phyloP scores from a whole-genome alignment of 2,113 vertebrate species.

The Macquaria ambigua region DNA sequence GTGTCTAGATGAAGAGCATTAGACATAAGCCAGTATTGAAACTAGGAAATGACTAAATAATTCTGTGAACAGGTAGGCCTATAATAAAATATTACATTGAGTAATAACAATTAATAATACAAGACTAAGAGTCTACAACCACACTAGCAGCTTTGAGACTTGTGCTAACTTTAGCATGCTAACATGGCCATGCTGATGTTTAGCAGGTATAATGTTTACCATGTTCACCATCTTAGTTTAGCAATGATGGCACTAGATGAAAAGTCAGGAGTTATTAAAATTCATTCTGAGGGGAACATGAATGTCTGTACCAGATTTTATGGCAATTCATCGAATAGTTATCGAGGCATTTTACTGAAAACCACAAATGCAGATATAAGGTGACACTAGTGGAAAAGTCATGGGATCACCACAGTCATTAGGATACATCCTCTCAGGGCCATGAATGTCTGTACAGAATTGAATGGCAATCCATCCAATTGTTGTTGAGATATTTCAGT shows the following conservation, averaged over 20 bases:
- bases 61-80: background rate
- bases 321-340: background rate
- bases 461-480: background rate
- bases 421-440: constrained; percentile 1
- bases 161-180: background rate
- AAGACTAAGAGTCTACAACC: background rate
- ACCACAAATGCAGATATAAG: background rate
- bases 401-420: background rate
- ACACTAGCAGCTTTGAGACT: background rate
- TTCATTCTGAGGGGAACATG: too few species aligned
- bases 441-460: background rate
- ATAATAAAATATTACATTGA: background rate
- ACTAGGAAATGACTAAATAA: background rate
- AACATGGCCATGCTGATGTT: background rate
- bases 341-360: background rate
- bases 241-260: background rate
- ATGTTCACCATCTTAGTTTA: background rate
- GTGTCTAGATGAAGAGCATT: background rate
- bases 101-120: constrained; percentile 11
- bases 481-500: background rate
- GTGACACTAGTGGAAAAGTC: background rate
- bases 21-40: background rate
- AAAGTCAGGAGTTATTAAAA: background rate
- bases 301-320: background rate
- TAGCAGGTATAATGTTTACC: background rate